phyloP scores from a whole-genome alignment of 2,888 invertebrate species.

The Mimachlamys varia region DNA sequence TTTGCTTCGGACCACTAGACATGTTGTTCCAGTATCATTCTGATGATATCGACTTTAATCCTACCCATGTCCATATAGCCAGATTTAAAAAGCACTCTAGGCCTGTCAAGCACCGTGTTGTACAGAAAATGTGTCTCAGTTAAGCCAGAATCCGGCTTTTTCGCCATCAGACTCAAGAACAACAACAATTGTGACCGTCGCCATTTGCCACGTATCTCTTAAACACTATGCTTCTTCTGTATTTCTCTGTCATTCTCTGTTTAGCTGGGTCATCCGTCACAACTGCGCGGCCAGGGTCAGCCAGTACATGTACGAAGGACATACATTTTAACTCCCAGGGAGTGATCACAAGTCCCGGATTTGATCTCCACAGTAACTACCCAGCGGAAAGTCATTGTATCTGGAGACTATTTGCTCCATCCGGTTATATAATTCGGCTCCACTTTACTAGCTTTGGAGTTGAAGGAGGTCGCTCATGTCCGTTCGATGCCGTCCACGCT shows the following conservation, averaged over 20 bases:
- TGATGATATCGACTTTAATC: too few relatives aligned
- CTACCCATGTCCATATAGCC: too few relatives aligned
- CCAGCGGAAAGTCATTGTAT: conserved; percentile 51
- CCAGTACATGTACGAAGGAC: background rate
- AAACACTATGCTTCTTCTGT: too few relatives aligned
- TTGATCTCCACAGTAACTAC: conserved; percentile 49
- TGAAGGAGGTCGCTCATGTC: conserved; percentile 54
- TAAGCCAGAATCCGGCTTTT: too few relatives aligned
- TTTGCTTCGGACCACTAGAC: too few relatives aligned
- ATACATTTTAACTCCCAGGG: conserved; percentile 41
- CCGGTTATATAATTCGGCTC: conserved; percentile 51
- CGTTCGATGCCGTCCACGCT: conserved; percentile 56
- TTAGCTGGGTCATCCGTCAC: background rate
- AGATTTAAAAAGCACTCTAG: too few relatives aligned
- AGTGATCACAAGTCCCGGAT: conserved; percentile 52
- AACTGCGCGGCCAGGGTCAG: background rate
- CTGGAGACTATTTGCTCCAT: conserved; percentile 53
- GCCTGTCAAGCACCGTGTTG: too few relatives aligned
- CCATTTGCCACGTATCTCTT: too few relatives aligned
- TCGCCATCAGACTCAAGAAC: too few relatives aligned
- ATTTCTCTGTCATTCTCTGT: background rate
- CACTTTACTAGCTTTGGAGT: conserved; percentile 58
- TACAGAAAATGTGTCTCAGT: too few relatives aligned
- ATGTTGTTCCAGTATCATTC: too few relatives aligned
- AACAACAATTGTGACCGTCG: too few relatives aligned